Base-by-base conservation (phyloP, 2,797 vertebrate species). In the Eleutherodactylus coqui region DNA sequence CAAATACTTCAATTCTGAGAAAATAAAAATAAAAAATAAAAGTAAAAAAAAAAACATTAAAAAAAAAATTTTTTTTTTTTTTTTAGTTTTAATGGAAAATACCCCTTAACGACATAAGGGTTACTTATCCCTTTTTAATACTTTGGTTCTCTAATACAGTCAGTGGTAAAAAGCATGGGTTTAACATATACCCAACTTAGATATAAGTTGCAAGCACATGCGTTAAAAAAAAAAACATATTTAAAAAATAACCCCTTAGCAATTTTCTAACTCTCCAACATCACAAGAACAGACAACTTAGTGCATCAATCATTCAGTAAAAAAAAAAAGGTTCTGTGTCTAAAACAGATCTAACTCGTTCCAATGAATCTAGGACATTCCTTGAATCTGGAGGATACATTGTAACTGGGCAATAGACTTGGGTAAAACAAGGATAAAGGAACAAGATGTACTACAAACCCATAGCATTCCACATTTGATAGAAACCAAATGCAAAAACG, bases 141-240 rank as follows among this genome's bases (percentile, higher is more conserved):
- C 94, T 95, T 96, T 96, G 95, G 95, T 96, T 96, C 95, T 93
- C 91, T 95, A 95, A 96, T 96, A 96, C 93, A 95, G 94, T 95
- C 93, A 96, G 93, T 95, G 94, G 94, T 96, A 95, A 94, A 95
- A 94, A 94, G 93, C 93, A 95, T 94, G 92, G 91, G 92, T 94
- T 87, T 17, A 76, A 95, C 94, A 96, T 94, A 94, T 95, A 94
- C 93, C 93, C 94, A 96, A 96, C 94, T 95, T 95, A 92, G 94
- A 91, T 94, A 94, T 95, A 94, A 95, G 94, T 95, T 95, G 95
- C 94, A 95, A 96, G 95, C 95, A 96, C 96, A 97, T 97, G 96
- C 96, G 96, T 93, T 64, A 94, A 92, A 96, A 96, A 94, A 78
- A 87, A 72, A 91, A 93, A 95, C 94, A 96, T 95, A 60, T 13